phyloP scores from a whole-genome alignment of 2,888 invertebrate genomes.

The Drosophila hamatofila region DNA sequence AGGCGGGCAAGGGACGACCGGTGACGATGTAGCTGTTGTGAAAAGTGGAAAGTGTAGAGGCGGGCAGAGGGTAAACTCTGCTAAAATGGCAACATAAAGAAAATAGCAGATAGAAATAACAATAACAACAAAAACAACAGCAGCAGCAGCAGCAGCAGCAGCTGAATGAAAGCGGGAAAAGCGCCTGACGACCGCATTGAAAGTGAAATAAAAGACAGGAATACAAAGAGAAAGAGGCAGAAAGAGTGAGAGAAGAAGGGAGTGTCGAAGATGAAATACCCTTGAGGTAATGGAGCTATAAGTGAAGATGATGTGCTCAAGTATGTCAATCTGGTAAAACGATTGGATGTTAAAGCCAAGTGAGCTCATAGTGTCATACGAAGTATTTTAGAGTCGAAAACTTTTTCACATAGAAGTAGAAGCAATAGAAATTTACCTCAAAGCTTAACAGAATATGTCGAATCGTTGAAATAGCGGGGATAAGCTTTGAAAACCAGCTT shows the following conservation, averaged over 20 bases:
- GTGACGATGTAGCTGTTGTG: background rate
- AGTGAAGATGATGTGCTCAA: background rate
- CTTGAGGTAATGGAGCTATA: conserved; percentile 9
- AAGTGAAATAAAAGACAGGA: conserved; percentile 51
- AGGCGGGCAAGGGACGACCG: background rate
- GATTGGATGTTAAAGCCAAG: background rate
- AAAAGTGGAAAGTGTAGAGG: conserved; percentile 4
- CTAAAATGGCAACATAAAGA: conserved; percentile 61
- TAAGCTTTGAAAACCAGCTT: too few species aligned
- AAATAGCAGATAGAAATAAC: conserved; percentile 54
- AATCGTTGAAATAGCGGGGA: too few species aligned
- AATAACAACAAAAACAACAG: conserved; percentile 23
- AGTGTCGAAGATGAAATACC: conserved; percentile 2
- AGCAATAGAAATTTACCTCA: background rate
- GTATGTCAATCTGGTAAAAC: background rate
- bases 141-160: conserved; percentile 14
- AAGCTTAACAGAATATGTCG: too few species aligned
- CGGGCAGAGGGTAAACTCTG: conserved; percentile 1
- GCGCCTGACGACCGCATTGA: conserved; percentile 46
- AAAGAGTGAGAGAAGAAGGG: background rate
- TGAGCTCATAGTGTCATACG: background rate
- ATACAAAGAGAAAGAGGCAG: background rate
- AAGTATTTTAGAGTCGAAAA: background rate
- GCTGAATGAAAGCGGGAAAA: conserved; percentile 32
- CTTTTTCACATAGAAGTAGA: background rate